These are phyloP conservation scores for Eumerus sabulonum DNA, from an alignment of 2,888 invertebrate species.

Conservation along the genomic window DNA sequence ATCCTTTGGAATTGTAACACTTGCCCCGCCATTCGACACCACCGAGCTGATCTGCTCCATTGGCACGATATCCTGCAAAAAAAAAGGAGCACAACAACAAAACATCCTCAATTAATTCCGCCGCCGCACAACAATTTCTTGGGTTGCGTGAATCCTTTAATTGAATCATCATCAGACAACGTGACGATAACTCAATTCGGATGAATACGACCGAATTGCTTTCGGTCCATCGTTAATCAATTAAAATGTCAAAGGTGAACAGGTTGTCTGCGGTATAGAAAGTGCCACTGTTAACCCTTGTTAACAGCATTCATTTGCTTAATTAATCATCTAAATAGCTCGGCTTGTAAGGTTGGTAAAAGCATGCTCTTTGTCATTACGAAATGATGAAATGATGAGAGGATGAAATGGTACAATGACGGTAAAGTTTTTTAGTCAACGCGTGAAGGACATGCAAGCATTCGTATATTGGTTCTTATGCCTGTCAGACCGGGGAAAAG, in stretches of 20 bases:
- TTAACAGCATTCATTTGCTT: slow-evolving; percentile 21
- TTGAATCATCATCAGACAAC: background rate
- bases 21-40: slow-evolving; percentile 77
- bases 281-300: background rate
- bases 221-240: slow-evolving; percentile 29
- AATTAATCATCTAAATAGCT: slow-evolving; percentile 1
- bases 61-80: slow-evolving; percentile 78
- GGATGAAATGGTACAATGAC: too few species aligned
- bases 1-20: slow-evolving; percentile 77
- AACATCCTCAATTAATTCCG: background rate
- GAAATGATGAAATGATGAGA: too few species aligned
- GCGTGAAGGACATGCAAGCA: too few species aligned
- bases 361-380: background rate
- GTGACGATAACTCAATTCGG: background rate
- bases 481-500: too few species aligned
- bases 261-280: slow-evolving; percentile 16
- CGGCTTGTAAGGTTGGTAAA: too few species aligned
- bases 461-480: too few species aligned
- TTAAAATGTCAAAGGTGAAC: slow-evolving; percentile 13
- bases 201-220: slow-evolving; percentile 4
- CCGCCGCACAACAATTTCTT: background rate
- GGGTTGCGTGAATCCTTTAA: slow-evolving; percentile 1
- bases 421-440: too few species aligned
- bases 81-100: background rate
- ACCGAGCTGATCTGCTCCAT: slow-evolving; percentile 79